These are phyloP conservation scores for Clarias macrocephalus DNA, from an alignment of 2,113 vertebrate species.

Conservation along the genomic window DNA sequence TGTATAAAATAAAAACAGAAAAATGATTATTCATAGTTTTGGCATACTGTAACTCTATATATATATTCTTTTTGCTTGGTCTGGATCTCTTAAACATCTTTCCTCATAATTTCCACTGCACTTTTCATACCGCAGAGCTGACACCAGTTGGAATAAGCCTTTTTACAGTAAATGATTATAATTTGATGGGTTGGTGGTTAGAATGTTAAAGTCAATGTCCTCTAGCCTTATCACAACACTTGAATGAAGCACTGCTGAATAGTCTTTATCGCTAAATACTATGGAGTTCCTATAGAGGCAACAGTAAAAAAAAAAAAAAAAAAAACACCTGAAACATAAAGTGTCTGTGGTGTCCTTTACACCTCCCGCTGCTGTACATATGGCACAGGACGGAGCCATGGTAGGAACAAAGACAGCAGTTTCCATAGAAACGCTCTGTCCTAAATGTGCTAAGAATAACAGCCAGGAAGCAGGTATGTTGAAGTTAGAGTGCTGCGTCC, in stretches of 20 bases:
- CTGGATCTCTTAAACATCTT: neutral
- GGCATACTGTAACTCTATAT: neutral
- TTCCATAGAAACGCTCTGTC: conserved; percentile 48
- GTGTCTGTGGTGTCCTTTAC: neutral
- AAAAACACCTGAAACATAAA: neutral
- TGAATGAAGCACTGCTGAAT: neutral
- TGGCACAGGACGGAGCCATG: neutral
- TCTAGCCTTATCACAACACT: neutral
- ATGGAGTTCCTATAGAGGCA: neutral
- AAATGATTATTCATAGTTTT: neutral
- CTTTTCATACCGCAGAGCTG: neutral
- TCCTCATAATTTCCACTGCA: neutral
- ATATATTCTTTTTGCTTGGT: too few relatives aligned
- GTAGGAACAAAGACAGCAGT: conserved; percentile 36
- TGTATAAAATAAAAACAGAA: neutral
- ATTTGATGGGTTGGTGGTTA: neutral
- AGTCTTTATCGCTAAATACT: neutral
- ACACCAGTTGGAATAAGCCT: neutral
- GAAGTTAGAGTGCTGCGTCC: neutral
- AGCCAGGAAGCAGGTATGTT: conserved; percentile 15
- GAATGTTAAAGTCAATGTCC: neutral
- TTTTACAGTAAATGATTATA: neutral
- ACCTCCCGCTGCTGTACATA: neutral
- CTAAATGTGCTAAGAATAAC: conserved; percentile 48
- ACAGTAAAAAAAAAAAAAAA: neutral